Percentiles rank a stretch among this genome's conserved stretches.
Evolutionary conservation across 2,113 vertebrate genomes (phyloP).

Genomic region (Nothocercus julius): DNA sequence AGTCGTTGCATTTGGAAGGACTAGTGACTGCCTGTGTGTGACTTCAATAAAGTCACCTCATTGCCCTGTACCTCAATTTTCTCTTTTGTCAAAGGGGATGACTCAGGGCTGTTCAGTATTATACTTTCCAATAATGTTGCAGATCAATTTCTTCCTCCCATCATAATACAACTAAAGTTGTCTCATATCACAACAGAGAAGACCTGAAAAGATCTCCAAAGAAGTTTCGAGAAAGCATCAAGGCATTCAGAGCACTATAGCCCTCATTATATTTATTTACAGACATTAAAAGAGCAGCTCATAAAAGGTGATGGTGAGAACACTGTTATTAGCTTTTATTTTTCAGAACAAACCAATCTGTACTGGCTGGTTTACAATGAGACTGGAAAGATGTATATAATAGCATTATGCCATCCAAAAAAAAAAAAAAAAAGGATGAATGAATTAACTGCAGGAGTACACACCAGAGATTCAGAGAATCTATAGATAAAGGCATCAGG

Average conservation of each 20-base stretch:
- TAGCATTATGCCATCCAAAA: constrained; percentile 30
- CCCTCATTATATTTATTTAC: constrained; percentile 3
- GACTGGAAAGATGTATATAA: not conserved
- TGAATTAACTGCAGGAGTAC: constrained; percentile 39
- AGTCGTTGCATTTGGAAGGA: not conserved
- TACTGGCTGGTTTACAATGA: not conserved
- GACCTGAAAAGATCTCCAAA: not conserved
- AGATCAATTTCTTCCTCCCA: not conserved
- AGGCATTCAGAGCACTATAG: not conserved
- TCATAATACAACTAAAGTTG: not conserved
- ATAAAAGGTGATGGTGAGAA: not conserved
- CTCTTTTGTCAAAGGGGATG: not conserved
- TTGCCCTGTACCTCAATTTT: not conserved
- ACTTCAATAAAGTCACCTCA: not conserved
- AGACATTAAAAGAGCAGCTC: not conserved
- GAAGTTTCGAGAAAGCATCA: not conserved
- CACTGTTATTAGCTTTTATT: constrained; percentile 18
- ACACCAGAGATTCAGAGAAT: not conserved
- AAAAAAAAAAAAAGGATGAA: constrained; percentile 53
- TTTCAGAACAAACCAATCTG: constrained; percentile 20
- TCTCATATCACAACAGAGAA: not conserved
- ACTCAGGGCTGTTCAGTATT: not conserved
- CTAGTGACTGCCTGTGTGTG: not conserved
- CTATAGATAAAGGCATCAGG: not conserved
- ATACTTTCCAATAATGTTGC: not conserved